Percentiles rank a stretch among this genome's conserved stretches.
Conservation (phyloP, 2,888 invertebrate species). For the Mamestra brassicae region DNA sequence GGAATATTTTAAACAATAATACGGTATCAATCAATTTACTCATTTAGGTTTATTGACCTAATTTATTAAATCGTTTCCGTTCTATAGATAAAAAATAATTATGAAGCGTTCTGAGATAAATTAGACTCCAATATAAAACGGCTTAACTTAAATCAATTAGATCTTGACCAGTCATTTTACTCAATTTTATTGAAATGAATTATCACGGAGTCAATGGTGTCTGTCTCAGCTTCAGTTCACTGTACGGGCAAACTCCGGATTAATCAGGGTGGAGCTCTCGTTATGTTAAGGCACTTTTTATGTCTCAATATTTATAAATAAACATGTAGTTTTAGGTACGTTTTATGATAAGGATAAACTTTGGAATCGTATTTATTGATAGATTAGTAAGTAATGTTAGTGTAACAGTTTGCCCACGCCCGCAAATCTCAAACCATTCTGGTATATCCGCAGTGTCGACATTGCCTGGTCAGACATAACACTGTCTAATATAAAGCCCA, state of each 20-base stretch:
- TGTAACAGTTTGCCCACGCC: slow-evolving; percentile 38
- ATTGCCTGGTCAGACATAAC: slow-evolving; percentile 31
- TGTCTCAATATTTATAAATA: slow-evolving; percentile 64
- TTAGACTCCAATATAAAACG: slow-evolving; percentile 9
- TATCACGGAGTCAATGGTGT: slow-evolving; percentile 15
- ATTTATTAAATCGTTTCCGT: slow-evolving; percentile 25
- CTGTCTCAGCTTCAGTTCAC: slow-evolving; percentile 26
- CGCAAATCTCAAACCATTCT: slow-evolving; percentile 23
- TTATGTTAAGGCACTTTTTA: slow-evolving; percentile 59
- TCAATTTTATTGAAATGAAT: slow-evolving; percentile 7
- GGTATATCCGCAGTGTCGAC: slow-evolving; percentile 25
- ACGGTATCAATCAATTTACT: slow-evolving; percentile 21
- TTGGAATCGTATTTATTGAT: slow-evolving; percentile 65
- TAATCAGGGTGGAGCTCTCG: slow-evolving; percentile 65
- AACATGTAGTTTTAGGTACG: slow-evolving; percentile 53
- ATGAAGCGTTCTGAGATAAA: slow-evolving; percentile 31
- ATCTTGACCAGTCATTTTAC: neutral
- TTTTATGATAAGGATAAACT: slow-evolving; percentile 55
- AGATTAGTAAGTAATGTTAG: slow-evolving; percentile 50
- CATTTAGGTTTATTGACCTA: slow-evolving; percentile 42
- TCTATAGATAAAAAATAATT: slow-evolving; percentile 17
- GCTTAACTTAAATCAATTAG: slow-evolving; percentile 17
- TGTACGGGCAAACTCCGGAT: slow-evolving; percentile 62
- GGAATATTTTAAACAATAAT: no score
- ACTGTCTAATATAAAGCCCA: slow-evolving; percentile 13